A percentile compares a stretch with the other conserved stretches of the same genome.
Conservation (phyloP, 2,113 vertebrate species). For the Piaya cayana region DNA sequence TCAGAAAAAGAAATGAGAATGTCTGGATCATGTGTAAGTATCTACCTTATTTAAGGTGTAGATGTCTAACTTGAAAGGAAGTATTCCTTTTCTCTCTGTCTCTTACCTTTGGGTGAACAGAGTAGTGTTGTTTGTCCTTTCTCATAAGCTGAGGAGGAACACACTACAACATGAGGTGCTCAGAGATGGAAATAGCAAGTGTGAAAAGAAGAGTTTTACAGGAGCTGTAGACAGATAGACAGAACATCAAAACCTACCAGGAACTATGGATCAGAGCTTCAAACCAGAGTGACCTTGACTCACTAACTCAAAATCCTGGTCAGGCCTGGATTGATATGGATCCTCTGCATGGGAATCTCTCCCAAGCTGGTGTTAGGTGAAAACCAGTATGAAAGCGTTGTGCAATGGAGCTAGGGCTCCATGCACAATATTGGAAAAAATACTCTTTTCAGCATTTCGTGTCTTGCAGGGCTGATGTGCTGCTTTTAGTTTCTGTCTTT, state of each 20-base stretch:
- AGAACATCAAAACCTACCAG: not conserved
- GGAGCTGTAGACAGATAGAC: not conserved
- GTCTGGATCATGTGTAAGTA: fast-evolving
- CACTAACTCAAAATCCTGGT: not conserved
- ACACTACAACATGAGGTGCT: fast-evolving
- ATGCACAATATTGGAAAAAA: not conserved
- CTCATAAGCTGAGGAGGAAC: not conserved
- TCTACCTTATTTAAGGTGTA: not conserved
- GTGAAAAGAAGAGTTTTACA: not conserved
- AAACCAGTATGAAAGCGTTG: not conserved
- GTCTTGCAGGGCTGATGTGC: not conserved
- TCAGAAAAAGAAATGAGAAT: not conserved
- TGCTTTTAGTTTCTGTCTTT: not conserved
- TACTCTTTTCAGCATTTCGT: not conserved
- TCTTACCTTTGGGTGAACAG: not conserved
- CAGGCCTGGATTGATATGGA: not conserved
- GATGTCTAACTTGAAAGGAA: not conserved
- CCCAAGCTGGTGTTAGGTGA: not conserved
- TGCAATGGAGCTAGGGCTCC: not conserved
- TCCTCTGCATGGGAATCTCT: not conserved
- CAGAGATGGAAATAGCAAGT: not conserved
- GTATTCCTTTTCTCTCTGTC: not conserved
- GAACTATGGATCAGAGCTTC: not conserved
- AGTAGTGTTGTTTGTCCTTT: not conserved
- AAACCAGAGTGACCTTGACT: not conserved